These are phyloP conservation scores for Brachyptera putata DNA, from an alignment of 2,888 invertebrate genomes.

Conservation along the genomic window DNA sequence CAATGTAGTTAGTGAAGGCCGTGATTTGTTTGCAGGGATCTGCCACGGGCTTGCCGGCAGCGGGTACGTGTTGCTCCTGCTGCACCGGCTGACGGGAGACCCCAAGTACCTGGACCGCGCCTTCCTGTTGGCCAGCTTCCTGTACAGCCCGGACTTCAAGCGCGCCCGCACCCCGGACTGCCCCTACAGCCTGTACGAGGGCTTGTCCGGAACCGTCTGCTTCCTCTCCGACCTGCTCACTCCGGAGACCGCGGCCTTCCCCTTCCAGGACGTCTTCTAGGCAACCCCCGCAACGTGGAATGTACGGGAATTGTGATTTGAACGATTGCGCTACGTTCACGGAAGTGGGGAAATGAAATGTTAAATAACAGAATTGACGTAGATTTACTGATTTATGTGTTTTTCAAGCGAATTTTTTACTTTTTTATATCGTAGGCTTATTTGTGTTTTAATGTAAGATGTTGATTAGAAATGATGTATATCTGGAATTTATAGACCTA, in stretches of 20 bases:
- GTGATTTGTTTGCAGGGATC: constrained; percentile 52
- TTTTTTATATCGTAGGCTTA: no score
- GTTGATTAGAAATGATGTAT: no score
- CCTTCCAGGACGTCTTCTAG: constrained; percentile 71
- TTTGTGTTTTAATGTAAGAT: no score
- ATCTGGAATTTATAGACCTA: no score
- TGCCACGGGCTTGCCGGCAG: constrained; percentile 86
- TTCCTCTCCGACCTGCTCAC: constrained; percentile 70
- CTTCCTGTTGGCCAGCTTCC: constrained; percentile 68
- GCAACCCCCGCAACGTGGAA: not conserved
- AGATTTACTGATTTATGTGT: no score
- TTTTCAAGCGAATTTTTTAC: no score
- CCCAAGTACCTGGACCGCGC: constrained; percentile 69
- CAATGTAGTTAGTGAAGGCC: no score
- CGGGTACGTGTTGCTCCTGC: constrained; percentile 72
- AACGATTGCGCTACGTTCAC: no score
- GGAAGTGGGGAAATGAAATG: no score
- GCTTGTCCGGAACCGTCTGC: constrained; percentile 80
- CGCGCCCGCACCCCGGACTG: constrained; percentile 68
- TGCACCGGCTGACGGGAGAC: constrained; percentile 70
- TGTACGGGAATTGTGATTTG: no score
- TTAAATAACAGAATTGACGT: no score
- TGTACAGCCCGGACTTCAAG: constrained; percentile 62
- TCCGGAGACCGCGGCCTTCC: constrained; percentile 72
- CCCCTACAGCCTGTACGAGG: constrained; percentile 82